Conservation (phyloP, 1,140 invertebrate genomes). For the Achatina immaculata region DNA sequence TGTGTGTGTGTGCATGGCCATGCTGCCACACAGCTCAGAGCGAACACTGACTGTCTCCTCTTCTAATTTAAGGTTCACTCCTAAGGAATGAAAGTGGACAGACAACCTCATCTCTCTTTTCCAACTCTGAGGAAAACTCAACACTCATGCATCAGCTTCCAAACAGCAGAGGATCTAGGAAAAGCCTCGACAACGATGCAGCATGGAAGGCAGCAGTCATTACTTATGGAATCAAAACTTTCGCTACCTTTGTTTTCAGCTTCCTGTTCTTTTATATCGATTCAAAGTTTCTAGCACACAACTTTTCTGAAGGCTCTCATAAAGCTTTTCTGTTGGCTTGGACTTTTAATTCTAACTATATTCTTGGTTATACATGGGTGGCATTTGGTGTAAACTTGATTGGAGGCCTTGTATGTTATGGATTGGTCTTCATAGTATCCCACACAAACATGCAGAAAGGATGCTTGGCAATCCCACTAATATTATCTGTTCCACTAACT, state of each 20-base stretch:
- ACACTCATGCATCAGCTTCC: too few relatives aligned
- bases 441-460: constrained; percentile 46
- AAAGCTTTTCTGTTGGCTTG: constrained; percentile 32
- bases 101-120: too few relatives aligned
- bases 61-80: too few relatives aligned
- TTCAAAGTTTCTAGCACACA: background rate
- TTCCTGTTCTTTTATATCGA: constrained; percentile 40
- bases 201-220: constrained; percentile 45
- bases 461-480: constrained; percentile 44
- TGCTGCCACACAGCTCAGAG: too few relatives aligned
- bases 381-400: constrained; percentile 31
- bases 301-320: constrained; percentile 20
- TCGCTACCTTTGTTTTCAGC: constrained; percentile 32
- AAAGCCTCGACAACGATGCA: too few relatives aligned
- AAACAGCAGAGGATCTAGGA: too few relatives aligned
- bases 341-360: constrained; percentile 2
- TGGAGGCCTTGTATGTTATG: constrained; percentile 38
- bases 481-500: constrained; percentile 41
- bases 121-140: too few relatives aligned
- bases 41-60: too few relatives aligned
- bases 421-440: constrained; percentile 45
- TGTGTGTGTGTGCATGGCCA: too few relatives aligned
- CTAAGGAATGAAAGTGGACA: too few relatives aligned
- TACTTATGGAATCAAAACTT: constrained; percentile 26
- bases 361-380: background rate